Percentiles rank a stretch among this genome's conserved stretches.
Evolutionary conservation across 2,888 invertebrate genomes (phyloP).

Genomic region (Phortica okadai): DNA sequence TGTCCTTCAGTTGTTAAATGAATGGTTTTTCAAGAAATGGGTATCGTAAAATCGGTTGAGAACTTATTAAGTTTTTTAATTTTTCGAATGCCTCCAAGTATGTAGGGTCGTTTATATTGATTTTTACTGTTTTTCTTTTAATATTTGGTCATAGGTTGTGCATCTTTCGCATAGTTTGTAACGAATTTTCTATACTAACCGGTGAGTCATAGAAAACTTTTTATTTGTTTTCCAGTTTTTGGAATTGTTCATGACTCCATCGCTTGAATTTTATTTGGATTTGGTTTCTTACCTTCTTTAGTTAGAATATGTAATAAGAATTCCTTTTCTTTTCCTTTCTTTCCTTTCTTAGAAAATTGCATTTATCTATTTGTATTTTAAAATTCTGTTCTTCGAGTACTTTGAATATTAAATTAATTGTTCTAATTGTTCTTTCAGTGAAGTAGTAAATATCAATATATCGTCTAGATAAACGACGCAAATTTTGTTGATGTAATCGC

Average conservation of each 20-base stretch:
- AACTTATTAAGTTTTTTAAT: slow-evolving; percentile 36
- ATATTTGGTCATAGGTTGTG: slow-evolving; percentile 32
- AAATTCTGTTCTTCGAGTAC: too few relatives aligned
- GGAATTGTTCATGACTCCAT: slow-evolving; percentile 10
- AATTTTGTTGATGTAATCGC: too few relatives aligned
- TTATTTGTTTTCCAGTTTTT: slow-evolving; percentile 36
- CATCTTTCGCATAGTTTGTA: slow-evolving; percentile 25
- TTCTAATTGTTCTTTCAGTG: too few relatives aligned
- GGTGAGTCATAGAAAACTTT: slow-evolving; percentile 32
- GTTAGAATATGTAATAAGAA: too few relatives aligned
- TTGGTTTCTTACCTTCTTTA: slow-evolving; percentile 3
- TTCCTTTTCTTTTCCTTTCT: too few relatives aligned
- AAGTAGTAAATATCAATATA: too few relatives aligned
- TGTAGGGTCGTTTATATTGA: slow-evolving; percentile 30
- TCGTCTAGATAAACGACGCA: too few relatives aligned
- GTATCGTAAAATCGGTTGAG: slow-evolving; percentile 35
- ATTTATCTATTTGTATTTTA: too few relatives aligned
- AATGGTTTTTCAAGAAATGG: slow-evolving; percentile 36
- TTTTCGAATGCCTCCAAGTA: slow-evolving; percentile 44
- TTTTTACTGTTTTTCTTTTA: slow-evolving; percentile 22
- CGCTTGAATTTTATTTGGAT: slow-evolving; percentile 17
- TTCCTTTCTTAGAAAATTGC: slow-evolving; percentile 15
- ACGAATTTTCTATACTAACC: too few relatives aligned
- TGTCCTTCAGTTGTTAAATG: slow-evolving; percentile 36
- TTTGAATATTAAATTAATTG: too few relatives aligned